Evolutionary conservation across 2,888 invertebrate genomes (phyloP), one percentile per base, ranked within the genome.

Genomic region (Parascotia fuliginaria): DNA sequence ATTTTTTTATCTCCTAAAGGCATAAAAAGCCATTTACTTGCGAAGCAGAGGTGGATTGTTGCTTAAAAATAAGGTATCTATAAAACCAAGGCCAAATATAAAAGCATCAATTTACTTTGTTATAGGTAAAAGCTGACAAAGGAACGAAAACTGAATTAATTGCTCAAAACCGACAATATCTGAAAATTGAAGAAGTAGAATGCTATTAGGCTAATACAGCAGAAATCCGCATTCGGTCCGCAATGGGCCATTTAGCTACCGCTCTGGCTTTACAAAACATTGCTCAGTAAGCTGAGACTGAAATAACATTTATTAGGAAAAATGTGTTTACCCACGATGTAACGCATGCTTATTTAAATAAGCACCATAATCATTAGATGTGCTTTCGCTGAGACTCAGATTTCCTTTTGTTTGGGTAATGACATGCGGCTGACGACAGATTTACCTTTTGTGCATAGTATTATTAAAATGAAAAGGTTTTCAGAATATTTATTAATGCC

Each of bases 221-320:
- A 73, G 79, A 81, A 85, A 84, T 81, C 85, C 84, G 77, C 79
- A 79, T 82, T 80, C 68, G 69, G 70, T 60, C 81, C 84, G 76
- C 81, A 87, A 88, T 87, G 83, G 87, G 72, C 87, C 80, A 89
- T 90, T 89, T 83, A 81, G 77, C 77, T 62, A 54, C 63, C 70
- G 81, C 73, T n/a, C n/a, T 83, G 83, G 87, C 81, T 87, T 87
- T 85, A 85, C 83, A 83, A 85, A 88, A 87, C 87, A 84, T 82
- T 82, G 81, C 79, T 69, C 65, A 60, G 75, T 83, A 81, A 84
- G 77, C 83, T 78, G 61, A 59, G 66, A 60, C 68, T 70, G 66
- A 77, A 79, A 83, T 85, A 82, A 86, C 78, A 79, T 85, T 87
- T 85, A 89, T 89, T 85, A 87, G 82, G 81, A 89, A 87, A 87